A percentile compares a stretch with the other conserved stretches of the same genome.
Evolutionary conservation across 2,797 vertebrate genomes (phyloP).

Genomic region (Oophaga sylvatica): DNA sequence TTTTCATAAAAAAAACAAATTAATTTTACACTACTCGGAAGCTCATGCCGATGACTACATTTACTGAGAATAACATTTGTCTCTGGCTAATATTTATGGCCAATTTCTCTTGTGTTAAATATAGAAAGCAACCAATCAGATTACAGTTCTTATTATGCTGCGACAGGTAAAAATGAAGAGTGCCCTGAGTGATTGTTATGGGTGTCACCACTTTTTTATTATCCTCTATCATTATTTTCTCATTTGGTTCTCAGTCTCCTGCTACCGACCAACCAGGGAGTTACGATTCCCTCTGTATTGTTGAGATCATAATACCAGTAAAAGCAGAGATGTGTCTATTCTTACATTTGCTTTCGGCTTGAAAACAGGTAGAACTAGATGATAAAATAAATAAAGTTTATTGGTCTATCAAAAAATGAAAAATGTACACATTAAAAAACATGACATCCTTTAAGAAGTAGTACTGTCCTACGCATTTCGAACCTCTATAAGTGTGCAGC

Average conservation of each 20-base stretch:
- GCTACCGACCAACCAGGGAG: not conserved
- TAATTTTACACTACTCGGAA: conserved; percentile 9
- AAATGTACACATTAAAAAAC: too few species aligned
- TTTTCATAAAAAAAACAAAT: conserved; percentile 35
- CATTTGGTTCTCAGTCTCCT: not conserved
- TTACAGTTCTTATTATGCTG: not conserved
- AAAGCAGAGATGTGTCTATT: too few species aligned
- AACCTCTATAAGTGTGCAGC: too few species aligned
- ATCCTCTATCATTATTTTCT: not conserved
- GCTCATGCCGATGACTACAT: not conserved
- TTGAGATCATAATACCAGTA: not conserved
- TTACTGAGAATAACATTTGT: conserved; percentile 3
- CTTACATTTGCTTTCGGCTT: too few species aligned
- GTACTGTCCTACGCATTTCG: too few species aligned
- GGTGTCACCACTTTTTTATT: not conserved
- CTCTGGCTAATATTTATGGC: not conserved
- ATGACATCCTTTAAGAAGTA: too few species aligned
- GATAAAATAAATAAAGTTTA: too few species aligned
- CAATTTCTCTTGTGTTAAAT: not conserved
- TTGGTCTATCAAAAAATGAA: too few species aligned
- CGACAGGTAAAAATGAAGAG: not conserved
- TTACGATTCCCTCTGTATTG: not conserved
- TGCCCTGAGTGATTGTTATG: not conserved
- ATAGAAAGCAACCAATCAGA: not conserved
- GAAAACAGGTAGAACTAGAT: too few species aligned